These are phyloP conservation scores for Pluvianellus socialis DNA, from an alignment of 2,113 vertebrate species.

Conservation along the genomic window DNA sequence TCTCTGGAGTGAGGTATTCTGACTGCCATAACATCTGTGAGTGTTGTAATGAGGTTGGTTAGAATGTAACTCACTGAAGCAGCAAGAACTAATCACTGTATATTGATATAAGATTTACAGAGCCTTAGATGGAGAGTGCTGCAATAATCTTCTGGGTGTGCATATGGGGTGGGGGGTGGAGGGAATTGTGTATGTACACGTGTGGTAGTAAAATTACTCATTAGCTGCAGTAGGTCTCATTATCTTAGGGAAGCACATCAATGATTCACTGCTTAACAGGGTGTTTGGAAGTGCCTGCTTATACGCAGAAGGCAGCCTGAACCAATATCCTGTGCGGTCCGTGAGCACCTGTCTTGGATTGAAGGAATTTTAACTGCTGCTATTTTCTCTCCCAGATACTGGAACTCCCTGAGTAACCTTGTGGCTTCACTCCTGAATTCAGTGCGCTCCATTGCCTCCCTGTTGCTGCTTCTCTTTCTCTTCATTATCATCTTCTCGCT, in stretches of 20 bases:
- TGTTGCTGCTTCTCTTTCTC: conserved; percentile 96
- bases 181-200: neutral
- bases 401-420: conserved; percentile 98
- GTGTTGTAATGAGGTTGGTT: conserved; percentile 15
- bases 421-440: conserved; percentile 97
- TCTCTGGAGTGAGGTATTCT: conserved; percentile 32
- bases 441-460: conserved; percentile 97
- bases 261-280: conserved; percentile 54
- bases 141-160: conserved; percentile 26
- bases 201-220: conserved; percentile 60
- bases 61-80: conserved; percentile 38
- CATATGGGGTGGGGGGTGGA: neutral
- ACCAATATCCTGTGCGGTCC: neutral
- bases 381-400: conserved; percentile 81
- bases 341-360: neutral
- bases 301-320: neutral
- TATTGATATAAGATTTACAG: neutral
- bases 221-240: conserved; percentile 44
- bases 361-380: neutral
- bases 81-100: conserved; percentile 23
- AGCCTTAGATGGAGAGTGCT: neutral
- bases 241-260: conserved; percentile 31
- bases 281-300: conserved; percentile 34
- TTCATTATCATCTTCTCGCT: conserved; percentile 99
- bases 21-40: conserved; percentile 32